Base-by-base conservation (phyloP, 1,140 invertebrate genomes). In the Ylistrum balloti region DNA sequence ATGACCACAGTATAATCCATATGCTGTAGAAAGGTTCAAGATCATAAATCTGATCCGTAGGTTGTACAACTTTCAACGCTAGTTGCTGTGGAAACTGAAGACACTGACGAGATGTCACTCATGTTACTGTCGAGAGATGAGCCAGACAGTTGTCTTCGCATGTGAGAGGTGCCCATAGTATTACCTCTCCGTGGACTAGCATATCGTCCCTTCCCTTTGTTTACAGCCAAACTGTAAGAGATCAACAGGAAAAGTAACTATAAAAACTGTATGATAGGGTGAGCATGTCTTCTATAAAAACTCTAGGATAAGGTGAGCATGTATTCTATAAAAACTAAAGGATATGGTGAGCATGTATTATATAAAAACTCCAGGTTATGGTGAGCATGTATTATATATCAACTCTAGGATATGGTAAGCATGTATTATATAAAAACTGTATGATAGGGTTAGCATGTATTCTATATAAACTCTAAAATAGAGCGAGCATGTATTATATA, bases 121-220 rank as follows among this genome's bases (percentile, higher is more conserved):
- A 87, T 93, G 89, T 93, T 94, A 90, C 95, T 95, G 90, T 93
- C 93, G 35, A 95, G 38, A 20, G 95, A 95, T n/a, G 94, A 92
- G 17, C 94, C 90, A 0, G 95, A 95, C 15, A 93, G 87, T n/a
- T 93, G 87, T 86, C 91, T 92, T 35, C 92, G 90, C 56, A 89
- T 90, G 85, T 88, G 56, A 48, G 89, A 74, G n/a, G 90, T 33
- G 91, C 48, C 34, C 74, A 10, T 41, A 28, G 86, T 22, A 15
- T 87, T 93, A 74, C 88, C 90, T 90, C 90, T 92, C 88, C 88
- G 90, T 33, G 91, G 93, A 89, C 92, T 94, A 20, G 74, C 90
- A 90, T 92, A 93, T n/a, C 87, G 86, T 33, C 91, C 91, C 56
- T 93, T 89, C 41, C 86, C 33, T 87, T 35, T 87, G 33, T 87